Evolutionary conservation across 2,888 invertebrate species (phyloP), one percentile per base, ranked within the genome.

Genomic region (Eudasyphora cyanicolor): DNA sequence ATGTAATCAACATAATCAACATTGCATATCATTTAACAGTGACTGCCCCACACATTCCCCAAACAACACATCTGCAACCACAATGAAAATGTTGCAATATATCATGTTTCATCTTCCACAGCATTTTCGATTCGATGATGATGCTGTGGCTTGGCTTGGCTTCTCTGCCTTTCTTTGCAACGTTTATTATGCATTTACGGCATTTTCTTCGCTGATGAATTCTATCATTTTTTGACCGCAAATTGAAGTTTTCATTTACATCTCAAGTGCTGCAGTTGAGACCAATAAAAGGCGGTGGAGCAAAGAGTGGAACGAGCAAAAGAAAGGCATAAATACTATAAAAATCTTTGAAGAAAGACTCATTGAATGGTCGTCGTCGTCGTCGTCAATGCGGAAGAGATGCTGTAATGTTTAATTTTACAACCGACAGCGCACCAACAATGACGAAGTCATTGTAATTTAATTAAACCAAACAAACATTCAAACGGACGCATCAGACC

Each of bases 401-500:
- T 81, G 60, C 42, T 73, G 70, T 12, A 77, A 77, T 67, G 42
- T 67, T 67, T 38, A 67, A 67, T 24, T 42, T 38, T 67, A 67
- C 38, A 42, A 67, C 32, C 32, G 76, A 10, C 49, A 21, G 45
- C 45, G 42, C 17, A 71, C n/a, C 45, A 73, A 24, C 62, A 80
- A 83, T 54, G 70, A 42, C 29, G 75, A 76, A 80, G 80, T 67
- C 71, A 67, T 49, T 80, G 80, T 76, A 78, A 64, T 78, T 80
- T 80, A 84, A 81, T 80, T 84, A 78, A 84, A 81, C 17, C 51
- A 62, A 83, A 80, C 51, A 62, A 83, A 80, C 45, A 76, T 51
- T 64, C n/a, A 71, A n/a, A 12, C 21, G 60, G 24, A 71, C 49
- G 67, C 38, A 67, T 67, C 24, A 60, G 14, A 27, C 21, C 5